Evolutionary conservation across 2,888 invertebrate species (phyloP).

Genomic region (Tenthredo livida): DNA sequence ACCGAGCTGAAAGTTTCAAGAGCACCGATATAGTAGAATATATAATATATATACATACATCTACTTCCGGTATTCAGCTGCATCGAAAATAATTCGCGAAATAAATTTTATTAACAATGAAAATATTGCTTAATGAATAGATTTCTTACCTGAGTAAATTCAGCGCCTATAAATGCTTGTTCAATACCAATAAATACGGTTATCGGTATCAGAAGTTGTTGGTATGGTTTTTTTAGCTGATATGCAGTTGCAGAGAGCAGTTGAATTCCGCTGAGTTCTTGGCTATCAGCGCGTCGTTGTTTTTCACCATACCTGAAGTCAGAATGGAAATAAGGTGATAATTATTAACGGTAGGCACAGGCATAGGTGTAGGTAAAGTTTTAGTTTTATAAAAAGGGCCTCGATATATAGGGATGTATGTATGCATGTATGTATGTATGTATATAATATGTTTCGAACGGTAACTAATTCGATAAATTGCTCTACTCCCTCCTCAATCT

Average conservation of each 20-base stretch:
- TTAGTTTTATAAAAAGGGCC: not conserved
- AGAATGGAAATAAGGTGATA: conserved; percentile 56
- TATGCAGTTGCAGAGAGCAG: conserved; percentile 92
- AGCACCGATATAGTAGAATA: not conserved
- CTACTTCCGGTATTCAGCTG: not conserved
- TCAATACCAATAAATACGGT: conserved; percentile 99
- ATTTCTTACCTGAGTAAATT: conserved; percentile 87
- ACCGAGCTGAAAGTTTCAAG: conserved; percentile 41
- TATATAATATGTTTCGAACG: not conserved
- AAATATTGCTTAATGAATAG: too few species aligned
- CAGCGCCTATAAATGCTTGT: conserved; percentile 97
- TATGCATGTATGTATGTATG: too few species aligned
- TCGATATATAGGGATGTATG: too few species aligned
- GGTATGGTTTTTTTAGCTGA: conserved; percentile 94
- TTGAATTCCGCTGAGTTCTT: conserved; percentile 88
- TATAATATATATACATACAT: not conserved
- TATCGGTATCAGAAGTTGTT: conserved; percentile 95
- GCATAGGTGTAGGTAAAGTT: not conserved
- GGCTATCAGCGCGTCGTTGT: conserved; percentile 87
- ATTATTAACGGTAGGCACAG: not conserved
- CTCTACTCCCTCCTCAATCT: not conserved
- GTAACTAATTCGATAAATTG: conserved; percentile 5
- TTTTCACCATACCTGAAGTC: conserved; percentile 90
- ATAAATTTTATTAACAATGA: too few species aligned
- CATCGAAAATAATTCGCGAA: not conserved